Evolutionary conservation across 2,797 vertebrate genomes (phyloP), one percentile per base, ranked within the genome.

Genomic region (Scolopax rusticola): DNA sequence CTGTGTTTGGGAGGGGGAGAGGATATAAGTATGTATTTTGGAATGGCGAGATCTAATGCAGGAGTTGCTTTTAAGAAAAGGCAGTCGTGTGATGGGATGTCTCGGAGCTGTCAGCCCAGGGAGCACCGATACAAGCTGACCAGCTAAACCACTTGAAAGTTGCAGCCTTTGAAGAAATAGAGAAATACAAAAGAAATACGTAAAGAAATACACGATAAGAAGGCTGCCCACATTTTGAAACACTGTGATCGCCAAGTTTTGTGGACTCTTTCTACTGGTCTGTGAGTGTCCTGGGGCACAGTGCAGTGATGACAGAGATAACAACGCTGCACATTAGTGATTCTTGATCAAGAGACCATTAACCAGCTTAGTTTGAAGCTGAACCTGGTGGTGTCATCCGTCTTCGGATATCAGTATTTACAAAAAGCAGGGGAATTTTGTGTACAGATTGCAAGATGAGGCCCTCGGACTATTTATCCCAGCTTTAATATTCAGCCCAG

Each of bases 11-110:
- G 51, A 71, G n/a, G 1, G 57, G 60, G 45, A 84, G 25, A 8
- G 0, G 4, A 9, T 2, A 0, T 4, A 3, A 54, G 20, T 8
- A 0, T 9, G 25, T 45, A 0, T n/a, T 93, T 71, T 27, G 54
- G 75, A 65, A 60, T 23, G 60, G n/a, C 0, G 3, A 36, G 61
- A 5, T 2, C 1, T 1, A 12, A 73, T 47, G 43, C 2, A 0
- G 60, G 51, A 59, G 27, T 4, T 53, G 60, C 19, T 30, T 40
- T 33, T n/a, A 67, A 32, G 81, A n/a, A 48, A 53, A 69, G 53
- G 8, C 13, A 0, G 8, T 17, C 4, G 6, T 56, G 32, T 4
- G 57, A 3, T 54, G 57, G 50, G 30, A 2, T 13, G 8, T 61
- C 77, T 61, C 2, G 0, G 21, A 28, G 24, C 8, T 10, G 32